These are phyloP conservation scores for Periophthalmus modestus DNA, from an alignment of 2,113 vertebrate genomes.

Conservation along the genomic window DNA sequence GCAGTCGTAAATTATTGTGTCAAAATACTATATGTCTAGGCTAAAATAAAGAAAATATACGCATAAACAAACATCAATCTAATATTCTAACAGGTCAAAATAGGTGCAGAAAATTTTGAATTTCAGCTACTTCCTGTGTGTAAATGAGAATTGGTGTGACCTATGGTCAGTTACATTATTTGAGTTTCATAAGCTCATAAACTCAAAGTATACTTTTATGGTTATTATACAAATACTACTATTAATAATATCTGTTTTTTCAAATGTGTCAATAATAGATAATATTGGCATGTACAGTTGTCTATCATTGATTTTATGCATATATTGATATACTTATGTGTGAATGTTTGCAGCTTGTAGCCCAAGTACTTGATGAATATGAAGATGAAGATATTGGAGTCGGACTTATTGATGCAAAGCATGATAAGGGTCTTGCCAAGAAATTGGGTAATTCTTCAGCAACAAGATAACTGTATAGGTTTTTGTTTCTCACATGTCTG, in stretches of 20 bases:
- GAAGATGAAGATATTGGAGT: slow-evolving; percentile 88
- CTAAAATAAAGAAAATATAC: not conserved
- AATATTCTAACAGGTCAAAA: not conserved
- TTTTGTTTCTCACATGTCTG: not conserved
- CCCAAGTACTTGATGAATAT: slow-evolving; percentile 88
- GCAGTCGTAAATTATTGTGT: not conserved
- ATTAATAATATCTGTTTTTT: slow-evolving; percentile 7
- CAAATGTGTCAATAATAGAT: slow-evolving; percentile 16
- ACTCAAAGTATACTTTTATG: no score
- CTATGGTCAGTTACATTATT: slow-evolving; percentile 68
- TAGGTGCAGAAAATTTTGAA: not conserved
- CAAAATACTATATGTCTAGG: not conserved
- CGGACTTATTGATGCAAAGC: slow-evolving; percentile 86
- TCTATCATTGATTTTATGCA: not conserved
- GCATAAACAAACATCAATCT: not conserved
- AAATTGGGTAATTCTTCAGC: slow-evolving; percentile 80
- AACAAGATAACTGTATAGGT: not conserved
- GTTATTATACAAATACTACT: not conserved
- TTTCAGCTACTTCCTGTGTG: slow-evolving; percentile 41
- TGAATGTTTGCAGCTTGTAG: slow-evolving; percentile 80
- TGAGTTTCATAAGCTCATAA: slow-evolving; percentile 61
- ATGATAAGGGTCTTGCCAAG: slow-evolving; percentile 84
- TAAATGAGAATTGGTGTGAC: slow-evolving; percentile 55
- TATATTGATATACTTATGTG: slow-evolving; percentile 6
- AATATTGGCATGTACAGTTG: not conserved